Base-by-base conservation (phyloP, 2,797 vertebrate species). In the Spinus olivaceus region DNA sequence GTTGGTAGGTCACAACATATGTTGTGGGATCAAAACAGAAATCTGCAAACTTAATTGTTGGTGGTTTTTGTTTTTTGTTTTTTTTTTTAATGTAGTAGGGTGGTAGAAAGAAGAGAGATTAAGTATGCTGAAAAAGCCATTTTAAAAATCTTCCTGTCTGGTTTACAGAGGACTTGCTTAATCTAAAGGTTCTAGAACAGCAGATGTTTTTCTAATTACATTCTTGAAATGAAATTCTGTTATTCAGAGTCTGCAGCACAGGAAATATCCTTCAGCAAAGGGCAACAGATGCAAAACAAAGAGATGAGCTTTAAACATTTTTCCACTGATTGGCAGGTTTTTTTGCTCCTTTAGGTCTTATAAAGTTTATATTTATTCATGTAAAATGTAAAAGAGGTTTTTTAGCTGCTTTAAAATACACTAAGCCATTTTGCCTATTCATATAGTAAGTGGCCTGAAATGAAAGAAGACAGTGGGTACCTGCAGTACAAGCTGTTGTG, bases 121-220 rank as follows among this genome's bases (percentile, higher is more conserved):
- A 67, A 66, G 19, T 33, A 60, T 76, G 8, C 56, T 83, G 71
- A 79, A 91, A 84, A 42, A 7, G 18, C 1, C 50, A 82, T 93
- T 66, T 3, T 65, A 66, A 71, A 67, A 84, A 42, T 74, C 32
- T 83, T 88, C 41, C 37, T 85, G 19, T 24, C 44, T 89, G 35
- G 6, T 79, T 92, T 94, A 39, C 23, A 85, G 28, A 91, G 49
- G 61, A 50, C 32, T 70, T 76, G 25, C 61, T 94, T 82, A 86
- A 44, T 88, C 79, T 66, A 78, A 91, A 94, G 72, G 59, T 83
- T 92, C 76, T 96, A 72, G 54, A 96, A 89, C 51, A 97, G 86
- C 92, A 97, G 94, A 96, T 96, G 92, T 97, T 88, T 92, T 92
- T 96, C 73, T 97, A 97, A 97, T 97, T 95, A 59, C 89, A 74